These are phyloP conservation scores for Deilephila elpenor DNA, from an alignment of 2,888 invertebrate genomes.

Conservation along the genomic window DNA sequence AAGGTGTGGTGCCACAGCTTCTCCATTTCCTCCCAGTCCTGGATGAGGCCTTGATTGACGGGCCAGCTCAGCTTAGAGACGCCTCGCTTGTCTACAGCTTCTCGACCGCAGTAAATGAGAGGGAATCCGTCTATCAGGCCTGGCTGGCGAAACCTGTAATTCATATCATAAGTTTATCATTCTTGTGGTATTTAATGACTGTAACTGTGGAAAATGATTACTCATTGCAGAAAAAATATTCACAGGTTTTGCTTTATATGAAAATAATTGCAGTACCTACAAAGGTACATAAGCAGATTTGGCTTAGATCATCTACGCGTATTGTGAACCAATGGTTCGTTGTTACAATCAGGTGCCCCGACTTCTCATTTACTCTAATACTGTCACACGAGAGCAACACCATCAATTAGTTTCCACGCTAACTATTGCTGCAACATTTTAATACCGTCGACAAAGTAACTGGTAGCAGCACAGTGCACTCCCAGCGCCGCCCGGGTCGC, in stretches of 20 bases:
- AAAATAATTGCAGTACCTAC: neutral
- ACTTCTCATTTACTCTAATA: neutral
- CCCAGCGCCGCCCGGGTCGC: neutral
- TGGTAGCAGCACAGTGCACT: neutral
- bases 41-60: constrained; percentile 90
- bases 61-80: constrained; percentile 87
- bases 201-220: too few relatives aligned
- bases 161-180: neutral
- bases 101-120: constrained; percentile 84
- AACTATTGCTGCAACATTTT: neutral
- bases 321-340: too few relatives aligned
- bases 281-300: too few relatives aligned
- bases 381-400: neutral
- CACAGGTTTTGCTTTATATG: neutral
- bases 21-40: constrained; percentile 95
- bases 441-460: neutral
- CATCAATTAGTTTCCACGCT: neutral
- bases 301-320: too few relatives aligned
- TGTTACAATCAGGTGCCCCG: neutral
- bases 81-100: constrained; percentile 83
- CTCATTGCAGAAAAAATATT: too few relatives aligned
- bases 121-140: constrained; percentile 62
- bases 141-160: constrained; percentile 56
- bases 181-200: neutral
- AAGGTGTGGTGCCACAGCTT: constrained; percentile 95